phyloP scores from a whole-genome alignment of 2,113 vertebrate species.

The Rostratula benghalensis region DNA sequence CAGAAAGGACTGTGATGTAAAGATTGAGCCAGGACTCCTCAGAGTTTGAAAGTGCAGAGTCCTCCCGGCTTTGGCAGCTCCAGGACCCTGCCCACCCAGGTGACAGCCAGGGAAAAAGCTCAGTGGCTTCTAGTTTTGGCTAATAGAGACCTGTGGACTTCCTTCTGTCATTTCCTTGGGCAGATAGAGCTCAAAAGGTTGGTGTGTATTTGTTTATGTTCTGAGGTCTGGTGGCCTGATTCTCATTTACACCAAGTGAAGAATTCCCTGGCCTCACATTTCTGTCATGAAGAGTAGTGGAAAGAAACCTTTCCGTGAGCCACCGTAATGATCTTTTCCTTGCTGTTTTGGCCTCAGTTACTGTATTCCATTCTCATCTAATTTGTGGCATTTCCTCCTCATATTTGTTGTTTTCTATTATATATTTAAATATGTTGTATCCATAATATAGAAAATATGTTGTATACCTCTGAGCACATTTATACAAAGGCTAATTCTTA shows the following conservation, averaged over 20 bases:
- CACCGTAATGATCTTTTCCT: not conserved
- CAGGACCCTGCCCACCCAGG: not conserved
- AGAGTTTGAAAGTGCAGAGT: not conserved
- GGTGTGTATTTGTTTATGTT: not conserved
- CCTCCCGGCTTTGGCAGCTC: not conserved
- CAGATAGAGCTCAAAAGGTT: not conserved
- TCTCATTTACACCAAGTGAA: not conserved
- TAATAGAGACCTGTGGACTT: fast-evolving
- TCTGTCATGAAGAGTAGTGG: not conserved
- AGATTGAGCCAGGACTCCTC: not conserved
- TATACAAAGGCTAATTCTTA: constrained; percentile 33
- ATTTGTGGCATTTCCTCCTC: constrained; percentile 52
- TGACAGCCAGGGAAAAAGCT: not conserved
- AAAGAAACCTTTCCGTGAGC: not conserved
- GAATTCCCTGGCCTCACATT: not conserved
- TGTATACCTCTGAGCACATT: not conserved
- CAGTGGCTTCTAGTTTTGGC: not conserved
- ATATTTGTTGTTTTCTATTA: constrained; percentile 42
- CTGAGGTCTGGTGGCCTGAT: not conserved
- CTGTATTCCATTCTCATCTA: constrained; percentile 38
- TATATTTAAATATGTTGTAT: constrained; percentile 47
- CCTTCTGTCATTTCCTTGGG: too few relatives aligned
- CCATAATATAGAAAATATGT: constrained; percentile 33
- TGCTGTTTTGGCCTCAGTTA: not conserved
- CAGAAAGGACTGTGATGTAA: not conserved